Percentiles rank a stretch among this genome's conserved stretches.
phyloP scores from a whole-genome alignment of 2,797 vertebrate species.

The Sparus aurata region DNA sequence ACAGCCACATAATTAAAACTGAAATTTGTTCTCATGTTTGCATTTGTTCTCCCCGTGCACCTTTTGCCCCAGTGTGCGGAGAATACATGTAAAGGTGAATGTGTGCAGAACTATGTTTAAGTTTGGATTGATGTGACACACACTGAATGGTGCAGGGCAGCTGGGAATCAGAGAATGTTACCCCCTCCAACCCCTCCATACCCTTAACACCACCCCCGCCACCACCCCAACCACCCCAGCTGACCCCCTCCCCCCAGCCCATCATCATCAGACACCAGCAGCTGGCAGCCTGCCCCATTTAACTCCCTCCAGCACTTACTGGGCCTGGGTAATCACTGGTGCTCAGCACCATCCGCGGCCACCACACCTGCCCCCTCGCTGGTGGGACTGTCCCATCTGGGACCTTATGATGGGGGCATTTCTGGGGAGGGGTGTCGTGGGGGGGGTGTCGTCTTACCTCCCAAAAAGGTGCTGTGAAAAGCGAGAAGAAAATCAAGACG shows the following conservation, averaged over 20 bases:
- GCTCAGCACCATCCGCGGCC: slow-evolving; percentile 86
- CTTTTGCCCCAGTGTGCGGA: background rate
- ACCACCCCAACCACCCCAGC: slow-evolving; percentile 26
- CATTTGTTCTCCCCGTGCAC: background rate
- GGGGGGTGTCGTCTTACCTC: slow-evolving; percentile 84
- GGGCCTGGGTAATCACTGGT: slow-evolving; percentile 93
- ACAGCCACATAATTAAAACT: background rate
- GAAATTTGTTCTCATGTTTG: background rate
- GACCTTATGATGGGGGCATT: slow-evolving; percentile 84
- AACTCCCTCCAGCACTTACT: slow-evolving; percentile 83
- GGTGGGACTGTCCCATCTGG: slow-evolving; percentile 94
- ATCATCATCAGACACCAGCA: slow-evolving; percentile 83
- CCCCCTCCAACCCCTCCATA: background rate
- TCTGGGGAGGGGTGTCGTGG: slow-evolving; percentile 56
- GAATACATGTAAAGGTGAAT: background rate
- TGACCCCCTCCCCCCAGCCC: slow-evolving; percentile 51
- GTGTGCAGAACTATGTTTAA: slow-evolving; percentile 14
- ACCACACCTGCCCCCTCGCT: slow-evolving; percentile 90
- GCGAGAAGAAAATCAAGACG: slow-evolving; percentile 43
- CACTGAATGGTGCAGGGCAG: slow-evolving; percentile 64
- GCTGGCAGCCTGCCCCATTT: slow-evolving; percentile 91
- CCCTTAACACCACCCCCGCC: slow-evolving; percentile 32
- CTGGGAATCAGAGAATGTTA: slow-evolving; percentile 69
- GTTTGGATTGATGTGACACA: slow-evolving; percentile 60
- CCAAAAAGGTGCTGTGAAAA: slow-evolving; percentile 72